Percentiles rank a stretch among this genome's conserved stretches.
phyloP scores from a whole-genome alignment of 2,797 vertebrate species.

The Anas bahamensis region DNA sequence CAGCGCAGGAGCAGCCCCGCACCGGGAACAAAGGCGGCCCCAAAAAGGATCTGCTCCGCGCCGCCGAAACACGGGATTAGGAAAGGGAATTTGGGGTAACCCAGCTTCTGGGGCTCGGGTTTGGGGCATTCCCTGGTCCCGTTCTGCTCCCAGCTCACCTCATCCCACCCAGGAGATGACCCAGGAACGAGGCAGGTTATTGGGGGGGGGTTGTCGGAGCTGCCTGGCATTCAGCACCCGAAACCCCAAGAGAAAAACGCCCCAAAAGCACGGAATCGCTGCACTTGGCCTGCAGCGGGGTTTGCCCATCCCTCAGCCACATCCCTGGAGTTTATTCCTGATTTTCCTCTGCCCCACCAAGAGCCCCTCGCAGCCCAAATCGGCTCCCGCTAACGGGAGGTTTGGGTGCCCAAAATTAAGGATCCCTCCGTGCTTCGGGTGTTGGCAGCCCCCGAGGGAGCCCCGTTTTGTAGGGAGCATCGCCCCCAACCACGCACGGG shows the following conservation, averaged over 20 bases:
- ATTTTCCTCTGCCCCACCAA: not conserved
- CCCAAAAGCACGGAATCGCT: fast-evolving
- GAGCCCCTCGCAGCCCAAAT: not conserved
- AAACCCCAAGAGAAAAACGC: not conserved
- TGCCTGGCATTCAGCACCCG: fast-evolving
- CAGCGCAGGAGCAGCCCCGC: not conserved
- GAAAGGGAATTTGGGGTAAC: not conserved
- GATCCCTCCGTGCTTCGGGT: fast-evolving
- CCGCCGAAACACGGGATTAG: fast-evolving
- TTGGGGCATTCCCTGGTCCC: not conserved
- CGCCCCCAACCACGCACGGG: not conserved
- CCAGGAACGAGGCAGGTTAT: fast-evolving
- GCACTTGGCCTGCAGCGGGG: not conserved
- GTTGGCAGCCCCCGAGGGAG: not conserved
- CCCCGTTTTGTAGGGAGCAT: fast-evolving
- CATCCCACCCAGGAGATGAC: not conserved
- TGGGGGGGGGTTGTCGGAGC: not conserved
- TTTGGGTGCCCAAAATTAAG: not conserved
- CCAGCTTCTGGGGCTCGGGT: not conserved
- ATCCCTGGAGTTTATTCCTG: not conserved
- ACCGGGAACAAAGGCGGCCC: not conserved
- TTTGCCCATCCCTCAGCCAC: fast-evolving
- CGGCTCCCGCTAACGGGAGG: not conserved
- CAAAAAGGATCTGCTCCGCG: not conserved
- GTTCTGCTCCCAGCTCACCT: not conserved